Conservation (phyloP, 2,113 vertebrate genomes). For the Chaetodon trifascialis region DNA sequence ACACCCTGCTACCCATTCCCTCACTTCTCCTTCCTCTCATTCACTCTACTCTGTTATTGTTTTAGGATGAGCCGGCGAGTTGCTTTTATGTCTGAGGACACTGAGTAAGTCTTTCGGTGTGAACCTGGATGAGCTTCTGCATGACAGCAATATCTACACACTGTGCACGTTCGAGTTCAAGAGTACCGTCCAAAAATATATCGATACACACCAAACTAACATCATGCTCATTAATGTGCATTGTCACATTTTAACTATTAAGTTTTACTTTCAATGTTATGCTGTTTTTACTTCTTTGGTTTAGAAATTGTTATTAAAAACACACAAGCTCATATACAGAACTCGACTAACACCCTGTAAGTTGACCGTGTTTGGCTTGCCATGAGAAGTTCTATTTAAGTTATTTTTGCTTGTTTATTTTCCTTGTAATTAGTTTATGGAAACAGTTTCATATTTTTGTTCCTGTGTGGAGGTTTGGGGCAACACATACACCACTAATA, state of each 20-base stretch:
- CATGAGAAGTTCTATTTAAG: not conserved
- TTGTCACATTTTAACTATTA: not conserved
- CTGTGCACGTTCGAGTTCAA: constrained; percentile 37
- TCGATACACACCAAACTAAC: not conserved
- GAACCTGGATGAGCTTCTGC: constrained; percentile 82
- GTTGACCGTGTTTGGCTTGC: constrained; percentile 2
- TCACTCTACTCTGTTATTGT: constrained; percentile 76
- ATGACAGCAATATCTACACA: constrained; percentile 47
- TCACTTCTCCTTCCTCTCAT: constrained; percentile 39
- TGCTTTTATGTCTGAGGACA: constrained; percentile 94
- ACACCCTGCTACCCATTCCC: not conserved
- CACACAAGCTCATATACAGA: not conserved
- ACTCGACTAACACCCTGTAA: not conserved
- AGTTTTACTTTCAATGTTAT: constrained; percentile 5
- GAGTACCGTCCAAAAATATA: not conserved
- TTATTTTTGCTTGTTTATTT: constrained; percentile 27
- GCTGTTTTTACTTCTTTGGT: not conserved
- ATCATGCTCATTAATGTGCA: not conserved
- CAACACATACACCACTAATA: constrained; percentile 30
- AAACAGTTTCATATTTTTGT: constrained; percentile 10
- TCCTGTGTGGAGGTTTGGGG: not conserved
- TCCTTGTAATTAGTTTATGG: constrained; percentile 4
- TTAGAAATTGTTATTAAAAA: not conserved
- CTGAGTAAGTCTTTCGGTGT: constrained; percentile 91
- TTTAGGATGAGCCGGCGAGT: constrained; percentile 96